Evolutionary conservation across 2,797 vertebrate species (phyloP).

Genomic region (Tokudaia muenninki): DNA sequence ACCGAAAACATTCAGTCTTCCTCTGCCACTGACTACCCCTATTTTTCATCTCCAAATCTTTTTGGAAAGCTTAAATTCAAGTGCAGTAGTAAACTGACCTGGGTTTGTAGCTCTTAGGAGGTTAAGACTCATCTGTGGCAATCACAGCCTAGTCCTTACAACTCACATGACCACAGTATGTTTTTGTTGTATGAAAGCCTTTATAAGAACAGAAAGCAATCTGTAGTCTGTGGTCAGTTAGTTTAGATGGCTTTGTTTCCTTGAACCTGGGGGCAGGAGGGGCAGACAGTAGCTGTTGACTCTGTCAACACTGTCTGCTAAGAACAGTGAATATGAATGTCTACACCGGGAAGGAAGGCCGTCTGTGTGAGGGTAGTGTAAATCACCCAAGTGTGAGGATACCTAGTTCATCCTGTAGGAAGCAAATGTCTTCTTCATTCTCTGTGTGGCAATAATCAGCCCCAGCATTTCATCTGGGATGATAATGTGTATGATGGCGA

Average conservation of each 20-base stretch:
- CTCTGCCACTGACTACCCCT: neutral
- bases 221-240: constrained; percentile 95
- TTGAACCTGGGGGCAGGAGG: neutral
- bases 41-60: constrained; percentile 17
- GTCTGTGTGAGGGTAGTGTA: neutral
- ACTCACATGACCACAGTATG: constrained; percentile 91
- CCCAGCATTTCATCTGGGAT: neutral
- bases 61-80: constrained; percentile 50
- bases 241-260: constrained; percentile 94
- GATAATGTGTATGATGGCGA: neutral
- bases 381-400: neutral
- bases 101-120: neutral
- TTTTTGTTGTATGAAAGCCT: constrained; percentile 97
- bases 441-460: neutral
- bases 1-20: neutral
- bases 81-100: constrained; percentile 51
- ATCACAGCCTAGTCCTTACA: constrained; percentile 91
- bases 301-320: neutral
- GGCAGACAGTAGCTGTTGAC: neutral
- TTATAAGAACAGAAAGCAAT: constrained; percentile 96
- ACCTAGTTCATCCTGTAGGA: neutral
- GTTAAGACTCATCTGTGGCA: constrained; percentile 90
- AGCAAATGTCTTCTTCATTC: neutral
- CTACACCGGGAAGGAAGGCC: neutral
- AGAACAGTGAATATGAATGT: neutral